Base-by-base conservation (phyloP, 2,797 vertebrate genomes). In the Gambelia wislizenii region DNA sequence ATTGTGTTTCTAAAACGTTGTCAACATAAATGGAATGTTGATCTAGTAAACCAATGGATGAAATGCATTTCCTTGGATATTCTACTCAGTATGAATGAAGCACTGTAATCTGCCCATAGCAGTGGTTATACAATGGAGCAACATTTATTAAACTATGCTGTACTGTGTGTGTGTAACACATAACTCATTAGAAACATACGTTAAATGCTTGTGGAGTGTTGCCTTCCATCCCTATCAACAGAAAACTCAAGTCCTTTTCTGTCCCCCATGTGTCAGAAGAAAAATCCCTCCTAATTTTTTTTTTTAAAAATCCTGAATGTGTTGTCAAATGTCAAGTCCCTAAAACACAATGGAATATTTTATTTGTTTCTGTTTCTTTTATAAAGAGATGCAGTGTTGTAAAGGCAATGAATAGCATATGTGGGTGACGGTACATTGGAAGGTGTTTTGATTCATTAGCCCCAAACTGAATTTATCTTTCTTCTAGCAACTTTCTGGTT, bases 381-480 rank as follows among this genome's bases (percentile, higher is more conserved):
- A 76, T 78, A 0, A 27, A 90, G 49, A 52, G 4, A 36, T 1
- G 0, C 56, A 75, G 6, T 42, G 76, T 86, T 69, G 0, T 84
- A 90, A 86, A 70, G 2, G 2, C 3, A 64, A 85, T 72, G 80
- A 92, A 80, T 88, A 84, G 59, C 39, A n/a, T 30, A 30, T 30
- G 33, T 70, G 36, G 74, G 2, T 86, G 79, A 76, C 67, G 85
- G 12, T 67, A 5, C 72, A 80, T 49, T 87, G 12, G 27, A 83
- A 89, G 42, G 80, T 86, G 25, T 83, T 59, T 83, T 13, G 91
- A 1, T n/a, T 27, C 49, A 54, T 10, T 30, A 70, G 27, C 77
- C 89, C 87, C 56, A 6, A 12, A 47, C 13, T 86, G 91, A 85
- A 91, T 90, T 91, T 85, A 14, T 92, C 52, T 92, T 91, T 95